Base-by-base conservation (phyloP, 2,888 invertebrate species). In the Ennomos fuscantarius region DNA sequence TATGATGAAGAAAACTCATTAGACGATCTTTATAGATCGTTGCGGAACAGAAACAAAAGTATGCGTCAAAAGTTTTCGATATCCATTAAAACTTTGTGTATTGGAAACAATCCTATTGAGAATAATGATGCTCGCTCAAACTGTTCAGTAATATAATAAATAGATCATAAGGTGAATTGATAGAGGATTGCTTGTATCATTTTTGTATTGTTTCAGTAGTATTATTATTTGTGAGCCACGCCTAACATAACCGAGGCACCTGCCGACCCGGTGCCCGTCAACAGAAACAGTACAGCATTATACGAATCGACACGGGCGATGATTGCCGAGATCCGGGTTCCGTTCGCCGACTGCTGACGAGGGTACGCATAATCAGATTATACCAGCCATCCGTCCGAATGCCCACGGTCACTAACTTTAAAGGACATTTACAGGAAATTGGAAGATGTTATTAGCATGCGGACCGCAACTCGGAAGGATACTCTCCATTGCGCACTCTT, bases 331-430 rank as follows among this genome's bases (percentile, higher is more conserved):
- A 73, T 77, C 73, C 73, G 73, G 74, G 62, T 60, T 60, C 59
- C 58, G 60, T 64, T 64, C 65, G 65, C 55, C 63, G 63, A 40
- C 49, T 60, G 65, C 62, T 69, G 74, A 79, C 74, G 71, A 64
- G 72, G 78, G 74, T 70, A 60, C 73, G 66, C 61, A 68, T 81
- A 81, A 82, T 81, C 77, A 68, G 73, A 77, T 80, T 71, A 68
- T 55, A 3, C 1, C 66, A 67, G 63, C 68, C 69, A 70, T 70
- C 68, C 70, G 68, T 61, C 61, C 67, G 40, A 40, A 9, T 11
- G 42, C 42, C 63, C 40, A 11, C 31, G 32, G 15, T n/a, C 40
- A 36, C 35, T 33, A 42, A 34, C 36, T 1, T 12, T 42, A 11
- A 44, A n/a, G 9, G 33, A 33, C 12, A 13, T 43, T 15, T 33